Conservation (phyloP, 1,140 invertebrate genomes). For the Aricia agestis region DNA sequence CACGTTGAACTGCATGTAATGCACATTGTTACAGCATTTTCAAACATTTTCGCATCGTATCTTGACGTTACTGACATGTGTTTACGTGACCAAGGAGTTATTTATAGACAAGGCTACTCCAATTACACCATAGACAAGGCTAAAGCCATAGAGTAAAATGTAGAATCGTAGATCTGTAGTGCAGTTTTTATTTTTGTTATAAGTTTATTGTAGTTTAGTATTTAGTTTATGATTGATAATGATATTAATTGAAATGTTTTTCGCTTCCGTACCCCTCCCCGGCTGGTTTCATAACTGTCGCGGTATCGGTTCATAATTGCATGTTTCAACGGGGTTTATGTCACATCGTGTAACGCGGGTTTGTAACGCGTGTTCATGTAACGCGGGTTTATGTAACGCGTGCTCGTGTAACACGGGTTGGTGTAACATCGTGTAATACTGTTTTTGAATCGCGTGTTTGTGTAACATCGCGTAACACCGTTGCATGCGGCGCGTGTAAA, state of each 20-base stretch:
- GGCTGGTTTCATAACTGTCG: constrained; percentile 63
- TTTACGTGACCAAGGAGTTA: not conserved
- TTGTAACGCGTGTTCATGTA: not conserved
- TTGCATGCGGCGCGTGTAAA: not conserved
- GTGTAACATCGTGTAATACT: no score
- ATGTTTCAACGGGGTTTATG: constrained; percentile 49
- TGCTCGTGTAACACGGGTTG: not conserved
- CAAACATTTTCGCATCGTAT: no score
- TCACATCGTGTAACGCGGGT: constrained; percentile 9
- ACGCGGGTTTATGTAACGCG: not conserved
- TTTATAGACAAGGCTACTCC: not conserved
- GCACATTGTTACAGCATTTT: no score
- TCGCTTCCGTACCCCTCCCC: constrained; percentile 47
- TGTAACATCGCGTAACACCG: no score
- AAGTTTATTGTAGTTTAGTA: not conserved
- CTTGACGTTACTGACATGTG: no score
- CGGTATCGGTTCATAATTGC: constrained; percentile 59
- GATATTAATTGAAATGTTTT: constrained; percentile 43
- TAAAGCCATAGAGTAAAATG: not conserved
- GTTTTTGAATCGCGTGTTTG: no score
- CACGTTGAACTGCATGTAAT: no score
- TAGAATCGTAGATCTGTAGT: not conserved
- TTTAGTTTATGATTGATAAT: not conserved
- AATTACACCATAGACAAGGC: not conserved
- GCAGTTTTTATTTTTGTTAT: not conserved